Base-by-base conservation (phyloP, 2,113 vertebrate species). In the Acrocephalus kingi region DNA sequence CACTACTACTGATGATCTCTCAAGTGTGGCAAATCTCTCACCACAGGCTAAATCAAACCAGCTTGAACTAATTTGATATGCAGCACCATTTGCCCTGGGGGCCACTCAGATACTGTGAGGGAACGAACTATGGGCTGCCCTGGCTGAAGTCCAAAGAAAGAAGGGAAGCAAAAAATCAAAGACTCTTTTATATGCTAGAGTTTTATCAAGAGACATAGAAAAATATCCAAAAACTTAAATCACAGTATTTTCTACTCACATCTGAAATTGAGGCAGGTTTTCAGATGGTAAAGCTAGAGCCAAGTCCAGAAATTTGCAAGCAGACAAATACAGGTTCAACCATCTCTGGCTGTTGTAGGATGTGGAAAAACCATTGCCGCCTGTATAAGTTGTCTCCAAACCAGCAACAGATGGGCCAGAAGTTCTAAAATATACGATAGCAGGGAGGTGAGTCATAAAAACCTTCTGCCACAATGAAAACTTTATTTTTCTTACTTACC, bases 331-430 rank as follows among this genome's bases (percentile, higher is more conserved):
- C n/a, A 99, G 98, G 96, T 99, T 99, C 95, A 99, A 96, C 99
- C 99, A 99, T 37, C 99, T 99, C 96, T 99, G 99, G 96, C 99
- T 99, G 93, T 99, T 99, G 96, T 99, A 99, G 66, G 99, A 99
- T 9, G 99, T 99, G 73, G 99, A 99, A 96, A 99, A 99, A 73
- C 99, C 99, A 68, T 99, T 99, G 52, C 99, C 99, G 3, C 99
- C 99, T 17, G 99, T 99, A 67, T 99, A 99, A 5, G 99, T 99
- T 1, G 99, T 99, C 96, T 99, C 99, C 93, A 99, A 96, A 56
- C 99, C 99, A 92, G 99, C 99, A 74, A 99, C 98, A 33, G 99
- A 99, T 7, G 99, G 99, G 43, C 99, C 99, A 24, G 99, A 99
- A 31, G 98, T 99, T 95, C 99, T 99, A 69, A 23, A 98, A 83